Evolutionary conservation across 2,888 invertebrate genomes (phyloP).

Genomic region (Arrhopalites spinosus): DNA sequence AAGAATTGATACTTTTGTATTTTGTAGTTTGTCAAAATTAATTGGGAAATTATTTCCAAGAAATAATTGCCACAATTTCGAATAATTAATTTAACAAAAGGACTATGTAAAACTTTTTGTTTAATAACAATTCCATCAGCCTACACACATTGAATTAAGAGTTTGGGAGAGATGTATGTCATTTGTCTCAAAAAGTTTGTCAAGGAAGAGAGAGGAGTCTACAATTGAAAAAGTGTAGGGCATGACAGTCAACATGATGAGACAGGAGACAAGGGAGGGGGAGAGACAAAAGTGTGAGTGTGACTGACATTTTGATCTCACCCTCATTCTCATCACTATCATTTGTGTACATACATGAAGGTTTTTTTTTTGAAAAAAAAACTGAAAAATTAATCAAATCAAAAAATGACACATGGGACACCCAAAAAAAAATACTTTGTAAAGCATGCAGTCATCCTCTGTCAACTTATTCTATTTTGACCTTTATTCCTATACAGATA

Average conservation of each 20-base stretch:
- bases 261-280: not conserved
- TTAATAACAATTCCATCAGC: too few species aligned
- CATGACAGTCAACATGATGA: not conserved
- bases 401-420: not conserved
- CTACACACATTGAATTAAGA: too few species aligned
- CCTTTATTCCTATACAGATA: too few species aligned
- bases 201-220: too few species aligned
- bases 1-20: too few species aligned
- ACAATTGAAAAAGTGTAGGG: not conserved
- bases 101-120: too few species aligned
- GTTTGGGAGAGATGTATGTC: too few species aligned
- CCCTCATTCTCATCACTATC: not conserved
- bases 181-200: too few species aligned
- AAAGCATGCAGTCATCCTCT: not conserved
- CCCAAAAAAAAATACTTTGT: not conserved
- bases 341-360: not conserved
- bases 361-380: not conserved
- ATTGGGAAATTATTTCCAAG: too few species aligned
- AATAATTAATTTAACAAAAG: too few species aligned
- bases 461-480: not conserved
- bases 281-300: not conserved
- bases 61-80: too few species aligned
- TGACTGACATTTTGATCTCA: not conserved
- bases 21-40: too few species aligned
- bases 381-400: slow-evolving; percentile 18